Base-by-base conservation (phyloP, 2,888 invertebrate species). In the Teinopalpus imperialis region DNA sequence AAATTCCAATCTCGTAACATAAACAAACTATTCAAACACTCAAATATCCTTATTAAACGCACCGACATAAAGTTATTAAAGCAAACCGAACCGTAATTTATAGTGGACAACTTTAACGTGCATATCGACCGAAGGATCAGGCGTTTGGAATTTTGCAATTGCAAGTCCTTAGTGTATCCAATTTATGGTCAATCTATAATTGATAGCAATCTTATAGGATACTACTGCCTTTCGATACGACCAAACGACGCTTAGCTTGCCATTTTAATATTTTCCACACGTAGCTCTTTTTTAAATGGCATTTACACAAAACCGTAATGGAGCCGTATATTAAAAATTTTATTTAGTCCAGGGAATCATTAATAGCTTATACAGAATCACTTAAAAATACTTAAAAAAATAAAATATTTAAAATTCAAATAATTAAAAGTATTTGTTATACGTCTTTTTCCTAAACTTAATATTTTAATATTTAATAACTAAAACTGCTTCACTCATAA, bases 61-160 rank as follows among this genome's bases (percentile, higher is more conserved):
- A 20, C 12, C n/a, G 7, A 20, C 20, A 44, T 41, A 40, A 41
- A 41, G 43, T 43, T 29, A 43, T 43, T 35, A 43, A 43, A 43
- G 21, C 35, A 29, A 14, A 35, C 20, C 43, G 7, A 21, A 20
- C 6, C 18, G 13, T 29, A 35, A 43, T 43, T 30, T 43, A 43
- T 12, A 5, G 13, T n/a, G 29, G 14, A 23, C 36, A 10, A 27
- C 20, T 12, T 23, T 24, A 13, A 37, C 30, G 18, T 5, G 3
- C 24, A 23, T 44, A 44, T 44, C 36, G 13, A 10, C 20, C 35
- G 29, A 43, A 20, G 36, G 29, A 43, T 43, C 37, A 16, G 18
- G 18, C 20, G 26, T 32, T 13, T 13, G 37, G 20, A 13, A 32
- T 44, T 39, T 31, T 13, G 9, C 37, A 31, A 31, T 1, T 4